These are phyloP conservation scores for Phoebastria nigripes DNA, from an alignment of 2,797 vertebrate genomes.

Conservation along the genomic window DNA sequence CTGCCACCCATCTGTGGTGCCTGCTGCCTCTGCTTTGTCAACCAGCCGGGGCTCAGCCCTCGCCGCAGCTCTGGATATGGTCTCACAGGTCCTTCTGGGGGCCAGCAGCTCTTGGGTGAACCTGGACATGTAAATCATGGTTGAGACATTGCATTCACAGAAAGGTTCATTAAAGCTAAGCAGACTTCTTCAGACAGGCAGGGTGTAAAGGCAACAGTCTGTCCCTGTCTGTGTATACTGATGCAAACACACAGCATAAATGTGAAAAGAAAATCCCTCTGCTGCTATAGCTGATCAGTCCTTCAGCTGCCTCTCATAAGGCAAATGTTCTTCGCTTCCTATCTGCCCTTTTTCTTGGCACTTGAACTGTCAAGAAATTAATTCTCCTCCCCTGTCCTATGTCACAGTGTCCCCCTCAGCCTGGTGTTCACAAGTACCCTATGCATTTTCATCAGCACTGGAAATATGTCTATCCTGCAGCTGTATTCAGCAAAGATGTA, in stretches of 20 bases:
- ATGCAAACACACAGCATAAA: neutral
- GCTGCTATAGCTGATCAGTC: neutral
- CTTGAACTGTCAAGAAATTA: neutral
- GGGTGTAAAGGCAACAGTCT: neutral
- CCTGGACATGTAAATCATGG: neutral
- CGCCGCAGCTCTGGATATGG: neutral
- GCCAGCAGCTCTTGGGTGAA: neutral
- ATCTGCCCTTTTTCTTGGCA: neutral
- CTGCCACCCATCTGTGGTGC: neutral
- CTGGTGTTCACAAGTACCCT: neutral
- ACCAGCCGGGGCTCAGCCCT: neutral
- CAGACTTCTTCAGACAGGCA: neutral
- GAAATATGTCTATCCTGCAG: neutral
- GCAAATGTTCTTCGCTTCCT: neutral
- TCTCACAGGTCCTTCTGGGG: neutral
- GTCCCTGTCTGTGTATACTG: no score
- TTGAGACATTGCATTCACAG: neutral
- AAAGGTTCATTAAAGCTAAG: neutral
- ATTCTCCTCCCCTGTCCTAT: neutral
- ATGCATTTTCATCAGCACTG: neutral
- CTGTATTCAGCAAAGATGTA: neutral
- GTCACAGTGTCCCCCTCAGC: neutral
- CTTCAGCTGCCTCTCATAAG: neutral
- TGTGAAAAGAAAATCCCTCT: neutral
- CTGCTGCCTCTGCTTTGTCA: neutral